Conservation (phyloP, 2,797 vertebrate species). For the Gorsachius magnificus region DNA sequence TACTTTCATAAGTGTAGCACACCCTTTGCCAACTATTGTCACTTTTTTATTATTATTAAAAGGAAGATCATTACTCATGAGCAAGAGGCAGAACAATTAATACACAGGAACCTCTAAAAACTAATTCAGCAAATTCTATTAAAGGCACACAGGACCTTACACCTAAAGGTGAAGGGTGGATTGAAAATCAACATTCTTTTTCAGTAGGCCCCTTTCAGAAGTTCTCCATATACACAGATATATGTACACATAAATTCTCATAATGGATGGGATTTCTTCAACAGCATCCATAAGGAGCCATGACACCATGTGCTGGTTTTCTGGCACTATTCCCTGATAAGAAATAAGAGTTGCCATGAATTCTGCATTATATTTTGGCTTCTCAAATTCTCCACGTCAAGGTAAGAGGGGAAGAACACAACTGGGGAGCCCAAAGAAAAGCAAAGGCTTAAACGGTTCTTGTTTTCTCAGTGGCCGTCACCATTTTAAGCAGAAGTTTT, state of each 20-base stretch:
- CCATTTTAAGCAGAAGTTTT: neutral
- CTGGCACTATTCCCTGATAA: neutral
- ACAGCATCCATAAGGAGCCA: neutral
- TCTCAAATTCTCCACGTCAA: neutral
- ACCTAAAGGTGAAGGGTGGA: neutral
- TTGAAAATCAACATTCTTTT: neutral
- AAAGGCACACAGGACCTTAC: neutral
- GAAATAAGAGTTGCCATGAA: neutral
- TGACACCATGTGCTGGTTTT: neutral
- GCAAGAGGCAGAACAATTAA: neutral
- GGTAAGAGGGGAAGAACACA: neutral
- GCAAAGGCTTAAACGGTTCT: neutral
- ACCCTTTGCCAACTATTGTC: neutral
- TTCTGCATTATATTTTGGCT: neutral
- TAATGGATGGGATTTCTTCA: neutral
- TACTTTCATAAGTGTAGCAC: neutral
- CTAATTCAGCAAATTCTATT: neutral
- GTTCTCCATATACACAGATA: accelerated
- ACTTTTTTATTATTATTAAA: neutral
- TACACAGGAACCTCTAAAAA: neutral
- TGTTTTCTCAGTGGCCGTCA: neutral
- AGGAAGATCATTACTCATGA: neutral
- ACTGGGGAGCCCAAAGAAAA: neutral
- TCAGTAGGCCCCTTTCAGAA: neutral
- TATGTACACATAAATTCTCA: neutral